Evolutionary conservation across 2,113 vertebrate genomes (phyloP), one percentile per base, ranked within the genome.

Genomic region (Leptodactylus fuscus): DNA sequence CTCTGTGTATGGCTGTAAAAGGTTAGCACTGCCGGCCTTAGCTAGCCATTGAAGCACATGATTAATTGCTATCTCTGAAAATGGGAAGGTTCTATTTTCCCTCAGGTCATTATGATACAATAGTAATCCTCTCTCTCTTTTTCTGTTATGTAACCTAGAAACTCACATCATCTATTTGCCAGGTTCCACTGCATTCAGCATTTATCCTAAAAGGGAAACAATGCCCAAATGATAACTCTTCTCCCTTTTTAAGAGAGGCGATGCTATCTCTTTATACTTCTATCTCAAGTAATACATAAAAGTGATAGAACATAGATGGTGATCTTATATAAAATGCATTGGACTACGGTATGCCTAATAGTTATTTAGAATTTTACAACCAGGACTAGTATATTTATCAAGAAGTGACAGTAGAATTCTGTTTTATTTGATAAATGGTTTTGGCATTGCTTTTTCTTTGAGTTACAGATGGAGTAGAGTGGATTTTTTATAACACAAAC

Each of bases 51-150:
- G 38, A 49, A 85, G 74, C 60, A 85, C 32, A 78, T 78, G 55
- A 78, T 85, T 78, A 85, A 85, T 78, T 85, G 48, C 83, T n/a
- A 69, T 32, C 74, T 49, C 51, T 78, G 74, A 49, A 85, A 69
- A 76, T 41, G 16, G 60, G 69, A 78, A 78, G 83, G 44, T 85
- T 60, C 46, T 78, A 36, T 85, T 85, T 82, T 78, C 83, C 73
- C 74, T 78, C 29, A 78, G 74, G 73, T 67, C 70, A 77, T 85
- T 85, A 78, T 85, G 74, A 78, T 67, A 78, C 83, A 81, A 81
- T 81, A 49, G 41, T 71, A 32, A 71, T 82, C 74, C 46, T 76
- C 27, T 76, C 74, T 49, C 46, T 32, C 46, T 51, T 51, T 29
- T 16, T 51, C 15, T 76, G 44, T 76, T 76, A 78, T 76, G 71